Base-by-base conservation (phyloP, 2,888 invertebrate genomes). In the Sympetrum striolatum region DNA sequence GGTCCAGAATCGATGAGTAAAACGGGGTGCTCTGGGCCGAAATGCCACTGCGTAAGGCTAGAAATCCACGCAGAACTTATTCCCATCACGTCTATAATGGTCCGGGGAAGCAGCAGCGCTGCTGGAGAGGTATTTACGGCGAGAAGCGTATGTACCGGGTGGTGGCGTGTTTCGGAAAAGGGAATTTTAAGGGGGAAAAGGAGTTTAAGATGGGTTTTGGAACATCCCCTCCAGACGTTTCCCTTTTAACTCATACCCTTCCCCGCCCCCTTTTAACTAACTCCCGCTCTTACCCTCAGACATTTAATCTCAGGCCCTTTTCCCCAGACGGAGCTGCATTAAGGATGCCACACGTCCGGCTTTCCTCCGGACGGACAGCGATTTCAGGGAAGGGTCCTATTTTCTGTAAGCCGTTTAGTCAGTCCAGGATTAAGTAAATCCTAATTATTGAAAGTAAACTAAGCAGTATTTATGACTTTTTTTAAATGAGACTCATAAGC, bases 21-120 rank as follows among this genome's bases (percentile, higher is more conserved):
- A 73, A 64, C 6, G 22, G 64, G 22, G 25, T 14, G 12, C 25
- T 25, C 25, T 25, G 4, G 73, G 73, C 22, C n/a, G 64, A 22
- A 82, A 5, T 25, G 10, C 44, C 53, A 53, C 53, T 18, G 53
- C 12, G 60, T 60, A 22, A 60, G 37, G 22, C 35, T 64, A 37
- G 60, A 60, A 60, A 86, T 86, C 60, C 31, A 37, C 86, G 58
- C 37, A 22, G 37, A 37, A 37, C n/a, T n/a, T 22, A 86, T 64
- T 86, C 86, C n/a, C 37, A 58, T 86, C 86, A 86, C 86, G 86
- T 86, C 86, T 60, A 35, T 86, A 86, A 86, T 86, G 86, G 86
- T 86, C 53, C 22, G 10, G 25, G 64, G 12, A 22, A 31, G 58
- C 60, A 31, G 58, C 60, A 37, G 37, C 37, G n/a, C 35, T 35